Evolutionary conservation across 1,140 invertebrate species (phyloP).

Genomic region (Nomia melanderi): DNA sequence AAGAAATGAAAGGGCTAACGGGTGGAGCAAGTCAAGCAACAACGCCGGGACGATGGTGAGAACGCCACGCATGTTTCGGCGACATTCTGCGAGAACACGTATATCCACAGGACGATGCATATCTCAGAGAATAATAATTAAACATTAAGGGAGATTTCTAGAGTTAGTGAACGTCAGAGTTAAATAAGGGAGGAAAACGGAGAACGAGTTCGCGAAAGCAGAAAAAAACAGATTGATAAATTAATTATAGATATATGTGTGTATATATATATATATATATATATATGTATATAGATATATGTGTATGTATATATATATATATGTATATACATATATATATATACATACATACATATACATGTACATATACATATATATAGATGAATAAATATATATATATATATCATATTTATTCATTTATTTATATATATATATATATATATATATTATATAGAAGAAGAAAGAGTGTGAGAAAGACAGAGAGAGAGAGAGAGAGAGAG

Average conservation of each 20-base stretch:
- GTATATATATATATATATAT: constrained; percentile 15
- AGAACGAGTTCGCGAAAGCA: background rate
- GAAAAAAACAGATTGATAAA: constrained; percentile 49
- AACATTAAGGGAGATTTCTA: constrained; percentile 75
- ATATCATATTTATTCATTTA: too few relatives aligned
- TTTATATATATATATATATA: constrained; percentile 23
- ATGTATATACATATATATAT: constrained; percentile 39
- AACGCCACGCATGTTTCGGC: constrained; percentile 26
- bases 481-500: constrained; percentile 14
- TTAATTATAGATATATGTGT: constrained; percentile 55
- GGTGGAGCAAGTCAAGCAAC: too few relatives aligned
- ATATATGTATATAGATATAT: constrained; percentile 45
- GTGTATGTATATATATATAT: constrained; percentile 11
- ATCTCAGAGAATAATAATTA: constrained; percentile 82
- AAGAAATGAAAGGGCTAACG: too few relatives aligned
- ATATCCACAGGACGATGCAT: constrained; percentile 79
- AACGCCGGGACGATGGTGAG: constrained; percentile 18
- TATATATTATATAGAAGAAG: constrained; percentile 43
- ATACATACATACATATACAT: constrained; percentile 52
- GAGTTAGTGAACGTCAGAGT: constrained; percentile 60
- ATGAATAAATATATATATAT: constrained; percentile 45
- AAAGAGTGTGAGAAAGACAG: constrained; percentile 25
- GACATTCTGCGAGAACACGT: constrained; percentile 45
- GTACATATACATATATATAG: background rate
- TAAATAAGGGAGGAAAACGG: constrained; percentile 47